phyloP scores from a whole-genome alignment of 2,797 vertebrate genomes.

The Bucorvus abyssinicus region DNA sequence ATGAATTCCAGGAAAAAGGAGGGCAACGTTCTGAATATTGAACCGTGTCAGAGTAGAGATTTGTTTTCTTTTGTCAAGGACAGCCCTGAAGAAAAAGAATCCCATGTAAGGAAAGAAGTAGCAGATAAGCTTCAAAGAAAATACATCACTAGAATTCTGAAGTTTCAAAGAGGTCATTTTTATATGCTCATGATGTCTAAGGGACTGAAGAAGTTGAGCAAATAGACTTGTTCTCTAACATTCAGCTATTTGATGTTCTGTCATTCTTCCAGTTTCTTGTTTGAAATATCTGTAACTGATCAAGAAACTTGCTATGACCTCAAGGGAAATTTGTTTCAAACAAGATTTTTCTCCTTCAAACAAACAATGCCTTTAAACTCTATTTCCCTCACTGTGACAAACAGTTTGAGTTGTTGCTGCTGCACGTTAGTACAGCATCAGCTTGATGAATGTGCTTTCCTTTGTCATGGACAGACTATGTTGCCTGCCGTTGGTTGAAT shows the following conservation, averaged over 20 bases:
- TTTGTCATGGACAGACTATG: neutral
- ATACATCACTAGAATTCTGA: neutral
- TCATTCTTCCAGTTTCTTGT: neutral
- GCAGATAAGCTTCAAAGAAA: conserved; percentile 2
- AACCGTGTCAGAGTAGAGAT: neutral
- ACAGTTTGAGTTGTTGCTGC: neutral
- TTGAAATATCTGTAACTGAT: conserved; percentile 4
- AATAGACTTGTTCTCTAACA: neutral
- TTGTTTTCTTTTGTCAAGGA: neutral
- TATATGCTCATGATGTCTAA: neutral
- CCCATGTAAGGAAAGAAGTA: neutral
- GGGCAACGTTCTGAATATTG: conserved; percentile 3
- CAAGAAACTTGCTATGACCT: neutral
- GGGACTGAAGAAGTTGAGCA: neutral
- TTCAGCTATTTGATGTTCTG: neutral
- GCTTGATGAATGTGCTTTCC: neutral
- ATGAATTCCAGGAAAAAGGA: conserved; percentile 18
- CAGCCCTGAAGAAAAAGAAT: neutral
- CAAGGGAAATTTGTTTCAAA: neutral
- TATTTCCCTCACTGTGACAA: neutral
- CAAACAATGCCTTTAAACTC: neutral
- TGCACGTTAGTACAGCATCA: neutral
- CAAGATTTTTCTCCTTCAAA: neutral
- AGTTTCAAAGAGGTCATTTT: neutral
- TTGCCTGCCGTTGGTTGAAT: neutral